Evolutionary conservation across 1,140 invertebrate genomes (phyloP).

Genomic region (Cydia amplana): DNA sequence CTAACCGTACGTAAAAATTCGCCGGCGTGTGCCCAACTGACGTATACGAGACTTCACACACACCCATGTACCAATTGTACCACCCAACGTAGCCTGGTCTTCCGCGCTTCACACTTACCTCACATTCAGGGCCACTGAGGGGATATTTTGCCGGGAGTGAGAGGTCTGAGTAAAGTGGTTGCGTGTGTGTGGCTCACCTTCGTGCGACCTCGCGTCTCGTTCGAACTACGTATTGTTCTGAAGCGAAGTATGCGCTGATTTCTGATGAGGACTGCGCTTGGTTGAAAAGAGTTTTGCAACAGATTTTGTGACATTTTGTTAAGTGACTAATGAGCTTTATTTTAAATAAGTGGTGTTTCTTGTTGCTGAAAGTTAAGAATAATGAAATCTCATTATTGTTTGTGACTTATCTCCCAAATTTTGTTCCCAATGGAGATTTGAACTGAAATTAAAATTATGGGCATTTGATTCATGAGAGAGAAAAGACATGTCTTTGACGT

Average conservation of each 20-base stretch:
- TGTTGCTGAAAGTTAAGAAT: too few relatives aligned
- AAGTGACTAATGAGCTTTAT: too few relatives aligned
- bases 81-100: constrained; percentile 41
- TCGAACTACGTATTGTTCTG: constrained; percentile 69
- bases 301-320: background rate
- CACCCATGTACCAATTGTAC: constrained; percentile 2
- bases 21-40: constrained; percentile 49
- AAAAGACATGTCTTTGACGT: too few relatives aligned
- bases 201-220: constrained; percentile 70
- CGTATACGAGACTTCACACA: constrained; percentile 44
- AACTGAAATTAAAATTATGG: too few relatives aligned
- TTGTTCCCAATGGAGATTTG: too few relatives aligned
- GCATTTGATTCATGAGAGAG: too few relatives aligned
- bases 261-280: constrained; percentile 61
- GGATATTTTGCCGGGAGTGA: background rate
- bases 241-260: constrained; percentile 65
- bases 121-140: background rate
- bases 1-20: constrained; percentile 60
- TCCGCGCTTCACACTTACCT: background rate
- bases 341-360: too few relatives aligned
- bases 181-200: constrained; percentile 62
- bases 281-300: background rate
- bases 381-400: too few relatives aligned
- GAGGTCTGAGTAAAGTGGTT: background rate
- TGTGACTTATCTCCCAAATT: too few relatives aligned